Evolutionary conservation across 2,113 vertebrate species (phyloP), one percentile per base, ranked within the genome.

Genomic region (Sporophila hypoxantha): DNA sequence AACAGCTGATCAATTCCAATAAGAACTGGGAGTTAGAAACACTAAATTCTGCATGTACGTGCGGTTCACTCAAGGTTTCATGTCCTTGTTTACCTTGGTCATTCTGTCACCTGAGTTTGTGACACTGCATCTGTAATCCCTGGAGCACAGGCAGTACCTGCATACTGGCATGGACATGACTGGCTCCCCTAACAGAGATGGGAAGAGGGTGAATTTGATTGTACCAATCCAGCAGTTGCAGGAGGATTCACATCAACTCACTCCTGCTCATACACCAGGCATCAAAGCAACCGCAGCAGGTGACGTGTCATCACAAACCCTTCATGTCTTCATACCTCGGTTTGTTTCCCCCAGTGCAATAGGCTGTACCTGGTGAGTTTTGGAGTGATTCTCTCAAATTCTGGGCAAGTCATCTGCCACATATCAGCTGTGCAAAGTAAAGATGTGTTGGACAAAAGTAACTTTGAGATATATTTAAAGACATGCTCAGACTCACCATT

Each of bases 1-100:
- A 91, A 59, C 29, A 75, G 19, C 17, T 39, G 11, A 46, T 12
- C 3, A 3, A 6, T 73, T 76, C 67, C n/a, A 73, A 19, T 16
- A 52, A 55, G 52, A 60, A 70, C 17, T 47, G 55, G 47, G 34
- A 76, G 17, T 16, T 39, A 42, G 21, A 78, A 74, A 52, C 12
- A 64, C 41, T 23, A 27, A 74, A 27, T 13, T 59, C 21, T 49
- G 23, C 3, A 36, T 34, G 6, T 22, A 6, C 21, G 14, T 12
- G 36, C 5, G 1, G 13, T 2, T 0, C 42, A 17, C 14, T 44
- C 21, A 7, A 55, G 4, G 9, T 39, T 70, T 50, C 53, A 26
- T 8, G 27, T 13, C 12, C 46, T n/a, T 59, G 29, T n/a, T 67
- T 42, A 13, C 46, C 23, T 73, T 20, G 8, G 47, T 25, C 34